phyloP scores from a whole-genome alignment of 2,797 vertebrate genomes.

The Nothura maculosa region DNA sequence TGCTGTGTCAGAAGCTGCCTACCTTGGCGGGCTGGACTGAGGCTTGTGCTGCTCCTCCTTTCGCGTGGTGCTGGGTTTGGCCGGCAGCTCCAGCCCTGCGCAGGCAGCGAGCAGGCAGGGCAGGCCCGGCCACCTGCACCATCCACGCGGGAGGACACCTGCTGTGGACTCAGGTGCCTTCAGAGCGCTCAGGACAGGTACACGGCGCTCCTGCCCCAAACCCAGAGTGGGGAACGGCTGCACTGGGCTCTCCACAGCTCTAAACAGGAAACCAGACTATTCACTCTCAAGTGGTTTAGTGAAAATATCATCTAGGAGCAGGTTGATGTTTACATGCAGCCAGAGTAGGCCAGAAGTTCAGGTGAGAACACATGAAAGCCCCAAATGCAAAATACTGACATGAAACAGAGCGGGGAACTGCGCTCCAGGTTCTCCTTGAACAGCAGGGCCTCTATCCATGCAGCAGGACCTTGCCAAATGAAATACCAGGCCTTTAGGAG shows the following conservation, averaged over 20 bases:
- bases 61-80: background rate
- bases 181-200: background rate
- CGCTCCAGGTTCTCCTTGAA: background rate
- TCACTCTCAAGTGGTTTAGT: slow-evolving; percentile 49
- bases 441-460: background rate
- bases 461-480: background rate
- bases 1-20: background rate
- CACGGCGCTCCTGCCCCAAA: slow-evolving; percentile 1
- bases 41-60: accelerated
- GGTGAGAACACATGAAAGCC: background rate
- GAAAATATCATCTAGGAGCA: background rate
- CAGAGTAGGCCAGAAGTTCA: background rate
- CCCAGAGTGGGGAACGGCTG: background rate
- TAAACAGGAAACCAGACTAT: slow-evolving; percentile 58
- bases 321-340: background rate
- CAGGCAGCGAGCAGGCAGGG: background rate
- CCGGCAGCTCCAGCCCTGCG: background rate
- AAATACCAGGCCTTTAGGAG: background rate
- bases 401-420: background rate
- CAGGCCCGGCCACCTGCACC: background rate
- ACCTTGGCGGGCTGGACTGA: background rate
- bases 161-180: background rate
- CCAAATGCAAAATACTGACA: background rate
- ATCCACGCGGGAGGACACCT: background rate
- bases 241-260: background rate